Conservation (phyloP, 2,113 vertebrate species). For the Heterotilapia buettikoferi region DNA sequence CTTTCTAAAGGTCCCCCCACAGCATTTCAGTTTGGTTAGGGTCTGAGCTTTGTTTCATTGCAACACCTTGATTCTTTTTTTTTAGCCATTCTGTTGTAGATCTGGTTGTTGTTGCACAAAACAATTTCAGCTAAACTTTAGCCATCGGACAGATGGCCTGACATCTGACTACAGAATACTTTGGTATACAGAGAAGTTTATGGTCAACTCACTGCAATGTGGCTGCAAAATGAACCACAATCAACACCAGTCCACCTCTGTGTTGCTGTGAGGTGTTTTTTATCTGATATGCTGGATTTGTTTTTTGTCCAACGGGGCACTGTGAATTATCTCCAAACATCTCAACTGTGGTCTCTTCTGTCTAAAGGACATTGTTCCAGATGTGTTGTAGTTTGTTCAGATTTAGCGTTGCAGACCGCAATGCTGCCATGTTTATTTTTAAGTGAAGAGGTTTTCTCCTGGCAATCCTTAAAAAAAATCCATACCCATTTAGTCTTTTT, state of each 20-base stretch:
- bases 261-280: background rate
- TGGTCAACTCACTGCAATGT: background rate
- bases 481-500: background rate
- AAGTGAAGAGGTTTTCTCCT: background rate
- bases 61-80: background rate
- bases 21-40: background rate
- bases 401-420: background rate
- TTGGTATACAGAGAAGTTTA: background rate
- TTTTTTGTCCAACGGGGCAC: rapidly evolving
- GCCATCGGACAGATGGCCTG: rapidly evolving
- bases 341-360: background rate
- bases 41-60: background rate
- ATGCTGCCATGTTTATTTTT: background rate
- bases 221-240: background rate
- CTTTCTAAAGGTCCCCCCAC: background rate
- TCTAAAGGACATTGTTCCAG: background rate
- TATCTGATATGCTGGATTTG: rapidly evolving
- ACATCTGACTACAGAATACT: background rate
- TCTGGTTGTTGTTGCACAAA: background rate
- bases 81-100: background rate
- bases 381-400: background rate
- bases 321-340: background rate
- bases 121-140: background rate
- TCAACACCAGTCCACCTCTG: background rate
- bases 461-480: background rate